phyloP scores from a whole-genome alignment of 2,113 vertebrate species.

The Crotalus helleri region DNA sequence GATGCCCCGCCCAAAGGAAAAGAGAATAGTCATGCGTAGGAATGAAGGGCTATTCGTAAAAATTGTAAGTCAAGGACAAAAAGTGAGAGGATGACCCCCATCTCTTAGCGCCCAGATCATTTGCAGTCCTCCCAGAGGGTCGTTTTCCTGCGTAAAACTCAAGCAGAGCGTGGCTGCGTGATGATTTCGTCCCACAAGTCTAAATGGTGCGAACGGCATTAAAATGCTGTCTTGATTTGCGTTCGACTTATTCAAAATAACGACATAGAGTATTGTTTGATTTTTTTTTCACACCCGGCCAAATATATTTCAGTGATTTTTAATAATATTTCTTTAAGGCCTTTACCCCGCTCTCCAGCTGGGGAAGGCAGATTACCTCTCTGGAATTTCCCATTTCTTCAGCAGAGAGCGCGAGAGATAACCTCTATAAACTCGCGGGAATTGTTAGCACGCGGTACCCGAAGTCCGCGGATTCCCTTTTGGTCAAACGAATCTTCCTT shows the following conservation, averaged over 20 bases:
- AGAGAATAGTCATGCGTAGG: not conserved
- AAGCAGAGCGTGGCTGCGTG: not conserved
- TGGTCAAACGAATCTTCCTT: not conserved
- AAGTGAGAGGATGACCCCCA: not conserved
- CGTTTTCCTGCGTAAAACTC: not conserved
- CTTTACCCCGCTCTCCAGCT: not conserved
- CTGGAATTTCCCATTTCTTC: not conserved
- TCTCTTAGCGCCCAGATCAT: not conserved
- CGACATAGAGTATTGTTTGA: not conserved
- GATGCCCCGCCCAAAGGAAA: not conserved
- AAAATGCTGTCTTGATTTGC: not conserved
- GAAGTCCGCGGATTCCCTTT: not conserved
- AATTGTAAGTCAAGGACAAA: not conserved
- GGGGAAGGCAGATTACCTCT: not conserved
- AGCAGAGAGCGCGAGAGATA: not conserved
- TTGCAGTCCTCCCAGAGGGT: not conserved
- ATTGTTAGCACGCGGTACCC: too few relatives aligned
- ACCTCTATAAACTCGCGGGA: not conserved
- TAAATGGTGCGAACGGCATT: not conserved
- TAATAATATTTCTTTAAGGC: not conserved
- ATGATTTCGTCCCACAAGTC: not conserved
- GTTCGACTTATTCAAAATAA: not conserved
- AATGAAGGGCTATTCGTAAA: not conserved
- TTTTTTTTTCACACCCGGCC: not conserved
- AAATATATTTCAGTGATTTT: not conserved